A percentile compares a stretch with the other conserved stretches of the same genome.
Evolutionary conservation across 2,888 invertebrate genomes (phyloP).

Genomic region (Pedicia rivosa): DNA sequence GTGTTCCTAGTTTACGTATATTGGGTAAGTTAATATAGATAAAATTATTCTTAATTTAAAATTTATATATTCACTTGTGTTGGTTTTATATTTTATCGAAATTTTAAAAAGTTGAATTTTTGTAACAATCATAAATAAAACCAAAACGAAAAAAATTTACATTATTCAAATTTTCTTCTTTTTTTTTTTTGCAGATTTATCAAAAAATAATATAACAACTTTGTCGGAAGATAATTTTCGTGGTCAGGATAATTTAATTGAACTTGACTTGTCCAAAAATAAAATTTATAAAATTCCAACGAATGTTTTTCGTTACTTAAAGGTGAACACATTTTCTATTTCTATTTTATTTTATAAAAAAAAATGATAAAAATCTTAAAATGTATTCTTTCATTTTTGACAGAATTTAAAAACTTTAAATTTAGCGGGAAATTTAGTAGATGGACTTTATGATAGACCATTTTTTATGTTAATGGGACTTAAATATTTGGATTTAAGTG

Average conservation of each 20-base stretch:
- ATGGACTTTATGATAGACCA: conserved; percentile 50
- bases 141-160: conserved; percentile 1
- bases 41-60: no score
- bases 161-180: conserved; percentile 12
- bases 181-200: conserved; percentile 37
- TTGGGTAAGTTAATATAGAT: conserved; percentile 26
- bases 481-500: conserved; percentile 53
- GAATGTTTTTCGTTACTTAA: conserved; percentile 56
- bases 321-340: conserved; percentile 22
- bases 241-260: conserved; percentile 54
- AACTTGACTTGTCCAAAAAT: conserved; percentile 57
- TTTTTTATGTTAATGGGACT: conserved; percentile 60
- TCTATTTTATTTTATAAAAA: no score
- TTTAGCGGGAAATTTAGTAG: conserved; percentile 49
- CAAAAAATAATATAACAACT: conserved; percentile 54
- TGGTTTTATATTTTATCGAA: no score
- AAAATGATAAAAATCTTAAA: no score
- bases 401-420: conserved; percentile 26
- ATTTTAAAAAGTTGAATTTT: no score
- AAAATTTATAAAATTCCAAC: conserved; percentile 56
- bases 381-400: no score
- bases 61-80: no score
- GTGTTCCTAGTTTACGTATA: conserved; percentile 41
- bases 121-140: no score
- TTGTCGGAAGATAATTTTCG: conserved; percentile 58